phyloP scores from a whole-genome alignment of 2,888 invertebrate species.

The Lepidochrysops patricia region DNA sequence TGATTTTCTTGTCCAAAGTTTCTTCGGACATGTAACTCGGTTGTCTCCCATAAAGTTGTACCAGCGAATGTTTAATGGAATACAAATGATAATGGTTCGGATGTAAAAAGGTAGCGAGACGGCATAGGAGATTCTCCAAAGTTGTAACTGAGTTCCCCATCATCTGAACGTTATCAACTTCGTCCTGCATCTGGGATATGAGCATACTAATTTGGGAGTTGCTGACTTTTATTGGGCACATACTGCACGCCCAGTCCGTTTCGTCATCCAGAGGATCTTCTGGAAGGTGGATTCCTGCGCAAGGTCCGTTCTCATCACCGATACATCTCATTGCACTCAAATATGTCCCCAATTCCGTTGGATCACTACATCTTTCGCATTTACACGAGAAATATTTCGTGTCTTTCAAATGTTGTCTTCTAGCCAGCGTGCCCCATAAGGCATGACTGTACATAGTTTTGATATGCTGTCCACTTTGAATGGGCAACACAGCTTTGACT shows the following conservation, averaged over 20 bases:
- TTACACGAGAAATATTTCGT: slow-evolving; percentile 86
- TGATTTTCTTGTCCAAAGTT: slow-evolving; percentile 77
- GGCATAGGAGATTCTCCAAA: slow-evolving; percentile 78
- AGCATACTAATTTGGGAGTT: slow-evolving; percentile 79
- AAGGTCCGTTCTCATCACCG: slow-evolving; percentile 71
- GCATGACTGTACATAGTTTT: slow-evolving; percentile 91
- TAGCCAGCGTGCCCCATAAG: slow-evolving; percentile 88
- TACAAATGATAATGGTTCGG: slow-evolving; percentile 89
- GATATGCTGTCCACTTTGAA: slow-evolving; percentile 82
- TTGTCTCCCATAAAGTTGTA: slow-evolving; percentile 86
- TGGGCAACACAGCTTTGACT: slow-evolving; percentile 78
- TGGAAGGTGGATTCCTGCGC: slow-evolving; percentile 81
- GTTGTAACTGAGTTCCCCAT: slow-evolving; percentile 76
- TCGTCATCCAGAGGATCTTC: slow-evolving; percentile 80
- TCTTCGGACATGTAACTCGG: slow-evolving; percentile 76
- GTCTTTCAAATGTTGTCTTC: slow-evolving; percentile 83
- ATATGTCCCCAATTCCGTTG: slow-evolving; percentile 86
- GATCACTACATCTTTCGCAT: slow-evolving; percentile 84
- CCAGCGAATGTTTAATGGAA: slow-evolving; percentile 85
- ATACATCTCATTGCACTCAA: slow-evolving; percentile 81
- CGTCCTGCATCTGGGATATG: slow-evolving; percentile 82
- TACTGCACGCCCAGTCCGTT: slow-evolving; percentile 84
- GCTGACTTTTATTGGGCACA: slow-evolving; percentile 78
- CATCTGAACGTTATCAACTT: slow-evolving; percentile 79
- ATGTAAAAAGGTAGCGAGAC: slow-evolving; percentile 84